Percentiles rank a stretch among this genome's conserved stretches.
These are phyloP conservation scores for Glaucopsyche alexis DNA, from an alignment of 2,888 invertebrate genomes.

Conservation along the genomic window DNA sequence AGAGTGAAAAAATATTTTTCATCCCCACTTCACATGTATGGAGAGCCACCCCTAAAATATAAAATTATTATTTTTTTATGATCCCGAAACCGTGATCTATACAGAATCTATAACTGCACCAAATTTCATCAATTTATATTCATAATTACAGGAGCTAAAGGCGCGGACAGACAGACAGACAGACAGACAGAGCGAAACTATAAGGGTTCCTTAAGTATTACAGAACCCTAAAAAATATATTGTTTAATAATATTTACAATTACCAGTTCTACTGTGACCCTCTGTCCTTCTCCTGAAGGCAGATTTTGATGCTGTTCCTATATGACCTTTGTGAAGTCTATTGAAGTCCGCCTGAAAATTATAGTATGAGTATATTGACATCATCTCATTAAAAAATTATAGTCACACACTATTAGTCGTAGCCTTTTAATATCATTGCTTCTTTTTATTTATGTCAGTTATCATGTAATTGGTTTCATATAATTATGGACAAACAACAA, in stretches of 20 bases:
- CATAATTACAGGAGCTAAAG: too few species aligned
- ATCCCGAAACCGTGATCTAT: too few species aligned
- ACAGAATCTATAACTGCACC: too few species aligned
- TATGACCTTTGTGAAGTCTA: constrained; percentile 88
- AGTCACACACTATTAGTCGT: background rate
- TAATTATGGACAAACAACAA: constrained; percentile 5
- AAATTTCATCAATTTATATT: too few species aligned
- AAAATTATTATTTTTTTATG: too few species aligned
- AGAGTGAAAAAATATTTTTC: too few species aligned
- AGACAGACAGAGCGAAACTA: too few species aligned
- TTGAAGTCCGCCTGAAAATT: constrained; percentile 85
- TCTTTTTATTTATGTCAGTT: background rate
- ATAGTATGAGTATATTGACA: background rate
- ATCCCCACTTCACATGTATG: too few species aligned
- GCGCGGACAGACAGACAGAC: too few species aligned
- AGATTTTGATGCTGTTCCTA: constrained; percentile 85
- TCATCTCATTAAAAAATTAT: background rate
- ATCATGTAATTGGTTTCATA: background rate
- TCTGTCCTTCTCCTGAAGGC: constrained; percentile 58
- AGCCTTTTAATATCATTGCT: background rate
- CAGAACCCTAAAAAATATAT: background rate
- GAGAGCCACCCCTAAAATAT: too few species aligned
- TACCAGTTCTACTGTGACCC: constrained; percentile 78
- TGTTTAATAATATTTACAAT: background rate
- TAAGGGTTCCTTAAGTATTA: too few species aligned